Conservation (phyloP, 2,797 vertebrate species). For the Peromyscus melanophrys region DNA sequence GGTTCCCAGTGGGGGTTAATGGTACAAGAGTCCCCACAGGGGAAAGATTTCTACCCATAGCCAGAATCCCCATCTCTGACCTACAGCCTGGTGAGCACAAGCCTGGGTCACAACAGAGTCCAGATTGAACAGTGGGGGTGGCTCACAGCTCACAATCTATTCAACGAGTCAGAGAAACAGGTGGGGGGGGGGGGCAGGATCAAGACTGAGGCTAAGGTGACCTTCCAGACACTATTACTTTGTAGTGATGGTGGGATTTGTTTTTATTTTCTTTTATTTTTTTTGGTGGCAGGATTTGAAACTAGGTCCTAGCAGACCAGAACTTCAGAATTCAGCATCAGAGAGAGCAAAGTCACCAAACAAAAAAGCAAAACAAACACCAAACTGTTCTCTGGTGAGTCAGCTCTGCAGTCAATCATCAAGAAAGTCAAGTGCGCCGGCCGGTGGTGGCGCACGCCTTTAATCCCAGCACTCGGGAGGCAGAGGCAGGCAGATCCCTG, state of each 20-base stretch:
- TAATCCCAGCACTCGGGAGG: too few species aligned
- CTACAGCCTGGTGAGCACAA: not conserved
- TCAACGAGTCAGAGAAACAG: not conserved
- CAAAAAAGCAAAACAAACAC: not conserved
- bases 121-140: not conserved
- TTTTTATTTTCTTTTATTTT: not conserved
- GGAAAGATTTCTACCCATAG: conserved; percentile 14
- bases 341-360: not conserved
- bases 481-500: too few species aligned
- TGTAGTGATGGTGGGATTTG: not conserved
- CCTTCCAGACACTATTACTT: not conserved
- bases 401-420: not conserved
- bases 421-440: not conserved
- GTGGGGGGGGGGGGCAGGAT: not conserved
- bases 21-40: not conserved
- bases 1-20: not conserved
- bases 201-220: not conserved
- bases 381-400: not conserved
- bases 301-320: not conserved
- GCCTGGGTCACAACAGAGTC: not conserved
- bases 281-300: conserved; percentile 12
- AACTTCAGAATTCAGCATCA: not conserved
- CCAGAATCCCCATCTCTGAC: not conserved
- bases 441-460: too few species aligned
- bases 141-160: not conserved